Conservation (phyloP, 1,140 invertebrate species). For the Ericerus pela region DNA sequence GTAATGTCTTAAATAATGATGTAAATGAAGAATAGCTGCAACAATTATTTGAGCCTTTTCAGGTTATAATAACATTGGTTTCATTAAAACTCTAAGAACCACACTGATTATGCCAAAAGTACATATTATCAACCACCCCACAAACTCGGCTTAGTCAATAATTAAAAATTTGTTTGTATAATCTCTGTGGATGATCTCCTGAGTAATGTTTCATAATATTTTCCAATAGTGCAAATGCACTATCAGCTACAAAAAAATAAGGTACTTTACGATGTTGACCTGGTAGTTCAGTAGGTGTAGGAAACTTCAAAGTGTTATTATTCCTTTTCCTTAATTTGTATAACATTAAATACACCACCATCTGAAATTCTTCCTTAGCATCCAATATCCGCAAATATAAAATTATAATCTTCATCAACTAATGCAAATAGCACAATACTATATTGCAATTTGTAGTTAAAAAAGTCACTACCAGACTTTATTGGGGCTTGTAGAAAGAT, state of each 20-base stretch:
- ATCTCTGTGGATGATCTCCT: too few relatives aligned
- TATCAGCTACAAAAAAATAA: constrained; percentile 8
- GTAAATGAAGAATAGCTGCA: background rate
- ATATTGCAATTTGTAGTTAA: constrained; percentile 18
- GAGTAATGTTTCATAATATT: too few relatives aligned
- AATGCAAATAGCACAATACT: constrained; percentile 22
- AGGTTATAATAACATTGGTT: background rate
- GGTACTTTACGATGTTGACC: constrained; percentile 15
- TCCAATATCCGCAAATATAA: constrained; percentile 19
- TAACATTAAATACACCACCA: constrained; percentile 28
- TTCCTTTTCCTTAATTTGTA: constrained; percentile 23
- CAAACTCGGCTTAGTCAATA: too few relatives aligned
- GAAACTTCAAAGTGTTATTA: constrained; percentile 25
- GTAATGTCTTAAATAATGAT: background rate
- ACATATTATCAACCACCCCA: background rate
- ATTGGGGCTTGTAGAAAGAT: constrained; percentile 27
- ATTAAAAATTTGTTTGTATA: too few relatives aligned
- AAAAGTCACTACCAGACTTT: constrained; percentile 22
- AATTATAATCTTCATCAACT: constrained; percentile 21
- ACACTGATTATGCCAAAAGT: background rate
- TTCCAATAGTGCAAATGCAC: constrained; percentile 12
- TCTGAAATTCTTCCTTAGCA: constrained; percentile 26
- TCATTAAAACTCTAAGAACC: background rate
- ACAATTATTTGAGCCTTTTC: background rate
- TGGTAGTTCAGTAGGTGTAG: constrained; percentile 23